Percentiles rank a stretch among this genome's conserved stretches.
Conservation (phyloP, 1,140 invertebrate genomes). For the Eufriesea mexicana region DNA sequence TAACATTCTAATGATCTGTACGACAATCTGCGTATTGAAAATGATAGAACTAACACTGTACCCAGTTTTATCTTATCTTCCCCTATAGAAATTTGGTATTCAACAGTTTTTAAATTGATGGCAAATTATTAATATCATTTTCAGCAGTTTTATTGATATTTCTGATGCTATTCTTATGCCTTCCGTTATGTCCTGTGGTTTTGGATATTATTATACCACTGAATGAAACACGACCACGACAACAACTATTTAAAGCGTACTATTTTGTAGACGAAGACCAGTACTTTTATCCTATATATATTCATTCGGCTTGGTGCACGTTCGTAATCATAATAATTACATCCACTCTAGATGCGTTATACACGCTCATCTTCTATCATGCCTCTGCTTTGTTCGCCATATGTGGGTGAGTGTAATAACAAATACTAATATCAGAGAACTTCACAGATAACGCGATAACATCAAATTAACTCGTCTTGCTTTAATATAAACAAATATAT, state of each 20-base stretch:
- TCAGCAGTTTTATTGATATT: neutral
- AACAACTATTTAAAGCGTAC: neutral
- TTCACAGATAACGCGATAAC: neutral
- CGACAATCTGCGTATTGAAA: no score
- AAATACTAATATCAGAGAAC: neutral
- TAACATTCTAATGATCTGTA: no score
- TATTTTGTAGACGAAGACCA: neutral
- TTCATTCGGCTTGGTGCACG: neutral
- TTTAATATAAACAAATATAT: no score
- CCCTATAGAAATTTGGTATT: neutral
- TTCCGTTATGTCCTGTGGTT: neutral
- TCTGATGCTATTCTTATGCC: neutral
- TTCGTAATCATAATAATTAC: neutral
- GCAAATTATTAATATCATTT: neutral
- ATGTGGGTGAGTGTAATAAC: slow-evolving; percentile 3
- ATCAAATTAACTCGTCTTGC: no score
- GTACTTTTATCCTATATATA: slow-evolving; percentile 7
- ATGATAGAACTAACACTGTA: no score
- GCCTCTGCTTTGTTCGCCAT: slow-evolving; percentile 1
- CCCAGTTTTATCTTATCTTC: neutral
- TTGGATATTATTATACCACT: slow-evolving; percentile 6
- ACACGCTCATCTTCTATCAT: slow-evolving; percentile 10
- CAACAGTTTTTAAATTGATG: neutral
- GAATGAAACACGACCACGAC: neutral
- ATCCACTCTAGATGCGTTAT: slow-evolving; percentile 8